A percentile compares a stretch with the other conserved stretches of the same genome.
These are phyloP conservation scores for Zygaena filipendulae DNA, from an alignment of 2,888 invertebrate species.

Conservation along the genomic window DNA sequence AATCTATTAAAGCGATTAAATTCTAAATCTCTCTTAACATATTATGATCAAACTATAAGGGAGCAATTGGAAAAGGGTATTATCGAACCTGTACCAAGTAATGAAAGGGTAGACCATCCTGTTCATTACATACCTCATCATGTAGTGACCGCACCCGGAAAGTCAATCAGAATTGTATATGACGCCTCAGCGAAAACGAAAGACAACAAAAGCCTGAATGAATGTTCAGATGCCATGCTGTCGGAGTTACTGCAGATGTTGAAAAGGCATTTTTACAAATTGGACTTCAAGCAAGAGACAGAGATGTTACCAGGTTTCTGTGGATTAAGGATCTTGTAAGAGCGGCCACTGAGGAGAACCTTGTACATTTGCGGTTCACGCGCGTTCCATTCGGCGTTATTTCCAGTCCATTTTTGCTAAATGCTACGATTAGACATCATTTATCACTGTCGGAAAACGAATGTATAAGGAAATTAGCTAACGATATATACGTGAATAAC, in stretches of 20 bases:
- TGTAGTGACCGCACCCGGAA: conserved; percentile 3
- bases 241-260: conserved; percentile 1
- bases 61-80: conserved; percentile 6
- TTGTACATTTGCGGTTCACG: conserved; percentile 9
- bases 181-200: conserved; percentile 13
- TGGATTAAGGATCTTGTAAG: conserved; percentile 2
- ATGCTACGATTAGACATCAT: conserved; percentile 14
- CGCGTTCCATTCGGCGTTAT: conserved; percentile 15
- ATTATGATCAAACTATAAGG: conserved; percentile 7
- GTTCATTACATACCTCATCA: conserved; percentile 17
- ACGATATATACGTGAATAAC: conserved; percentile 14
- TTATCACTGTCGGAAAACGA: conserved; percentile 2
- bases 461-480: conserved; percentile 1
- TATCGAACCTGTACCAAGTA: conserved; percentile 2
- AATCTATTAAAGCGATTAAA: conserved; percentile 9
- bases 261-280: conserved; percentile 11
- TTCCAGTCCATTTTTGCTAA: conserved; percentile 16
- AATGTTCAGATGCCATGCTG: not conserved
- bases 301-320: conserved; percentile 1
- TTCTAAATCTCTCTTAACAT: conserved; percentile 1
- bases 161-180: conserved; percentile 12
- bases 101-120: not conserved
- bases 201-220: conserved; percentile 1
- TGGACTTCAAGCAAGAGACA: conserved; percentile 5
- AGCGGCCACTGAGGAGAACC: conserved; percentile 5